Conservation (phyloP, 2,888 invertebrate genomes). For the Andrena dorsata region DNA sequence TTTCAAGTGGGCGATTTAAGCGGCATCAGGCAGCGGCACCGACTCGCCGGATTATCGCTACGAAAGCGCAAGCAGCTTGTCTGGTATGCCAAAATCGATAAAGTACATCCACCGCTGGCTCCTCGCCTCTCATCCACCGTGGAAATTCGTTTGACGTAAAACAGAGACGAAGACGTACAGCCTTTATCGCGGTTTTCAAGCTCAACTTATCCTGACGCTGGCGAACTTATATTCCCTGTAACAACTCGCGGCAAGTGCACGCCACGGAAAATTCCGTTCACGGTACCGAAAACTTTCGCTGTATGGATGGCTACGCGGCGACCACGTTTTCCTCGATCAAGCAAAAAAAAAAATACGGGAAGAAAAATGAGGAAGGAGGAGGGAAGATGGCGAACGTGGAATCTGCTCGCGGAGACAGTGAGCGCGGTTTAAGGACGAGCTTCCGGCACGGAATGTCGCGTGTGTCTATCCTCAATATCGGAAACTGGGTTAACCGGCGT, state of each 20-base stretch:
- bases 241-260: neutral
- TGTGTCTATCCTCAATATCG: slow-evolving; percentile 68
- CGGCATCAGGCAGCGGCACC: slow-evolving; percentile 39
- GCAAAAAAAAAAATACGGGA: neutral
- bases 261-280: slow-evolving; percentile 1
- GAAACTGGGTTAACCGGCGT: slow-evolving; percentile 70
- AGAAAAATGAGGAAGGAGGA: too few species aligned
- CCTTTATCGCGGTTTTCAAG: slow-evolving; percentile 67
- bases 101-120: slow-evolving; percentile 65
- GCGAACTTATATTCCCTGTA: neutral
- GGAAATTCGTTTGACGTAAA: slow-evolving; percentile 61
- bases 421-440: slow-evolving; percentile 73
- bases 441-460: slow-evolving; percentile 81
- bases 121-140: slow-evolving; percentile 40
- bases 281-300: neutral
- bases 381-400: neutral
- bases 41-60: slow-evolving; percentile 81
- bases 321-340: neutral
- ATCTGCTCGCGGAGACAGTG: slow-evolving; percentile 42
- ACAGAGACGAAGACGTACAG: slow-evolving; percentile 49
- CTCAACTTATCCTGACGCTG: slow-evolving; percentile 46
- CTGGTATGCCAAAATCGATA: slow-evolving; percentile 82
- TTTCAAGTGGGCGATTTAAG: slow-evolving; percentile 49
- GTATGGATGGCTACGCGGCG: neutral
- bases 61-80: slow-evolving; percentile 82